phyloP scores from a whole-genome alignment of 2,888 invertebrate species.

The Drosophila atripex region DNA sequence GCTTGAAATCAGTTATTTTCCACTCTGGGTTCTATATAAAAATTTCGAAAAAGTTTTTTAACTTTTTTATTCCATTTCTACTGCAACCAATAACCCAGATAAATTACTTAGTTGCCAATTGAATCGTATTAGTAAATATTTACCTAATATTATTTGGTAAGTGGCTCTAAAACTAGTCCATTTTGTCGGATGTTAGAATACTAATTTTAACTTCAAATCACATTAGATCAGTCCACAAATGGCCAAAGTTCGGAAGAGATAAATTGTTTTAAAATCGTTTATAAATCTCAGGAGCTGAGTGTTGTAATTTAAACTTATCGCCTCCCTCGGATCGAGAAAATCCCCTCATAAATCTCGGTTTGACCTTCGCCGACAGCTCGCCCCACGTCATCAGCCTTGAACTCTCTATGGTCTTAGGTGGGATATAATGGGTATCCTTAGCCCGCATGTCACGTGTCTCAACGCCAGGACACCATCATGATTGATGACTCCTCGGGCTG shows the following conservation, averaged over 20 bases:
- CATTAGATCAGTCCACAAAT: not conserved
- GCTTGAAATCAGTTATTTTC: not conserved
- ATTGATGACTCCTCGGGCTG: slow-evolving; percentile 34
- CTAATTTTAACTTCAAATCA: not conserved
- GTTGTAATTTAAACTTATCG: slow-evolving; percentile 14
- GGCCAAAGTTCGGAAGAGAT: not conserved
- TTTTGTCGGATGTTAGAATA: not conserved
- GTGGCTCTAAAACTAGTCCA: not conserved
- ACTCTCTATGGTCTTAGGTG: slow-evolving; percentile 13
- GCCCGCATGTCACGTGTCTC: slow-evolving; percentile 20
- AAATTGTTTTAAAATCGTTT: slow-evolving; percentile 21
- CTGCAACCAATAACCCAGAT: too few species aligned
- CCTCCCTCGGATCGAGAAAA: slow-evolving; percentile 7
- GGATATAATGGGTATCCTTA: slow-evolving; percentile 8
- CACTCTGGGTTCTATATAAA: slow-evolving; percentile 3
- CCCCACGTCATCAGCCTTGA: slow-evolving; percentile 32
- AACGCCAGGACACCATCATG: slow-evolving; percentile 23
- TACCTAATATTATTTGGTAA: too few species aligned
- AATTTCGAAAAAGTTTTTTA: not conserved
- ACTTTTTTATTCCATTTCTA: too few species aligned
- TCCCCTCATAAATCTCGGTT: slow-evolving; percentile 35
- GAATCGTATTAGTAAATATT: too few species aligned
- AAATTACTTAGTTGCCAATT: too few species aligned
- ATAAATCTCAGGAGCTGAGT: slow-evolving; percentile 15
- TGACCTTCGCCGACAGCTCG: slow-evolving; percentile 30